Percentiles rank a stretch among this genome's conserved stretches.
phyloP scores from a whole-genome alignment of 2,113 vertebrate species.

The Tragelaphus imberbis region DNA sequence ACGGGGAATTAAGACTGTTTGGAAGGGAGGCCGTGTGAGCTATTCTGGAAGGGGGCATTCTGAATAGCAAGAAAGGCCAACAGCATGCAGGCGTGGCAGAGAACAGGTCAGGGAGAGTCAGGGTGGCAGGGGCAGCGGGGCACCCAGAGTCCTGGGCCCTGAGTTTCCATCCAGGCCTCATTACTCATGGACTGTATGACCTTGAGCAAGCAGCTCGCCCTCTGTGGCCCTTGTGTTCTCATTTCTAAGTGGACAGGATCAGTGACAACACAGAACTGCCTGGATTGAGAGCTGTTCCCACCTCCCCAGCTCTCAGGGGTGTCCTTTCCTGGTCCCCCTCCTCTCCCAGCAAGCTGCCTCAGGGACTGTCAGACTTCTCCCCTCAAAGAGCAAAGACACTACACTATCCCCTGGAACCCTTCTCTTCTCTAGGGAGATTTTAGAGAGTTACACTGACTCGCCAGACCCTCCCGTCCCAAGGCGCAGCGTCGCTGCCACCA shows the following conservation, averaged over 20 bases:
- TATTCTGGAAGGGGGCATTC: neutral
- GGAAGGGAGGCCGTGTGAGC: neutral
- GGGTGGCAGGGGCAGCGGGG: neutral
- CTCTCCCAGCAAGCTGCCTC: neutral
- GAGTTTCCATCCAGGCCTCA: neutral
- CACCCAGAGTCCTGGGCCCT: neutral
- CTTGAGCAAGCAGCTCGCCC: neutral
- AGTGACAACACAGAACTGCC: fast-evolving
- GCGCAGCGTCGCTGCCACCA: neutral
- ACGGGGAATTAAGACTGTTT: fast-evolving
- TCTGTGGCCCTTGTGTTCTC: neutral
- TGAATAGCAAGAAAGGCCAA: neutral
- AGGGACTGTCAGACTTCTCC: neutral
- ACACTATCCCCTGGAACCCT: too few species aligned
- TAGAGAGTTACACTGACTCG: neutral
- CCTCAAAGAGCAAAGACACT: neutral
- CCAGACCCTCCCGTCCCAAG: neutral
- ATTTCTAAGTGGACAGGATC: neutral
- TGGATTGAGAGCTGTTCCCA: neutral
- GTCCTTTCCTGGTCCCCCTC: too few species aligned
- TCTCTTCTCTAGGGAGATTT: neutral
- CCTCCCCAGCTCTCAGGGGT: neutral
- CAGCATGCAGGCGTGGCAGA: fast-evolving
- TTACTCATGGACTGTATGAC: neutral
- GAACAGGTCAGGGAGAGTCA: fast-evolving